Evolutionary conservation across 2,113 vertebrate genomes (phyloP).

Genomic region (Sinocyclocheilus maitianheensis): DNA sequence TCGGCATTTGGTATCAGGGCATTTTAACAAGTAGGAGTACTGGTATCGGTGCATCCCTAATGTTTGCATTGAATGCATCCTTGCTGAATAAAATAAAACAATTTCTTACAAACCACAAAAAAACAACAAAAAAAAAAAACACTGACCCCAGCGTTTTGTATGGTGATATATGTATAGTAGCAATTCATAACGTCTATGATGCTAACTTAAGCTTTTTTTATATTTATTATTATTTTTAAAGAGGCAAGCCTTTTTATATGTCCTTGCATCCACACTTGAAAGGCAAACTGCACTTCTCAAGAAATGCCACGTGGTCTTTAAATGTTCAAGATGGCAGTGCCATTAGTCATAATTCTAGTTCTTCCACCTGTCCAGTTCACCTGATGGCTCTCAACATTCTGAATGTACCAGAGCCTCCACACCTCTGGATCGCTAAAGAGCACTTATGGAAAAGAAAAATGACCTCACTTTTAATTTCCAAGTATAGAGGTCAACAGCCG

Average conservation of each 20-base stretch:
- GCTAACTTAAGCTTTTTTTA: not conserved
- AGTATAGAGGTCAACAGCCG: constrained; percentile 54
- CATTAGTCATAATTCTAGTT: constrained; percentile 34
- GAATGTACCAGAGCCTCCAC: constrained; percentile 17
- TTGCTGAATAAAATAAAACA: not conserved
- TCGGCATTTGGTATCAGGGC: too few species aligned
- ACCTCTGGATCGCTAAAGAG: constrained; percentile 8
- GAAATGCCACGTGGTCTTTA: not conserved
- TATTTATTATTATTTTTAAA: not conserved
- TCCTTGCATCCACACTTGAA: not conserved
- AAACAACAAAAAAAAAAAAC: not conserved
- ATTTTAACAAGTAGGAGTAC: too few species aligned
- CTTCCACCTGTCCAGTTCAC: constrained; percentile 33
- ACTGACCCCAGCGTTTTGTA: not conserved
- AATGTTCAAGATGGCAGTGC: constrained; percentile 17
- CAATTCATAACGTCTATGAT: not conserved
- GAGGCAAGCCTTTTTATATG: not conserved
- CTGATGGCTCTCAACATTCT: constrained; percentile 6
- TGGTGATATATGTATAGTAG: not conserved
- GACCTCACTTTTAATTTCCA: constrained; percentile 50
- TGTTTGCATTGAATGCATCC: not conserved
- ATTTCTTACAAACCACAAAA: not conserved
- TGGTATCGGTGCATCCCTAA: too few species aligned
- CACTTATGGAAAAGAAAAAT: constrained; percentile 25
- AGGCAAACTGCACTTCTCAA: not conserved